Base-by-base conservation (phyloP, 2,797 vertebrate genomes). In the Lithobates pipiens region DNA sequence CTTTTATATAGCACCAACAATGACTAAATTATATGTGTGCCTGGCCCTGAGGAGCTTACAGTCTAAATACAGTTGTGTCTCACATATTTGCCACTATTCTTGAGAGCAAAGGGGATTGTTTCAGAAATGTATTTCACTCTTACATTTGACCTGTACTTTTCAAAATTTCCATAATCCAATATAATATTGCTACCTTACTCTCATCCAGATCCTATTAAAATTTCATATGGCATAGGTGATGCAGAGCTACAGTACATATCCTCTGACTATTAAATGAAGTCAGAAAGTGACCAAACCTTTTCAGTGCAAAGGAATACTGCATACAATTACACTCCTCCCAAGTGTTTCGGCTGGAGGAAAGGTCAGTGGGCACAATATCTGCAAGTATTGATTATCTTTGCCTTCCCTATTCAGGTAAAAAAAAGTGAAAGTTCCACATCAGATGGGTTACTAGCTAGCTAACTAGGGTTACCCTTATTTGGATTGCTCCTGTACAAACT, bases 131-230 rank as follows among this genome's bases (percentile, higher is more conserved):
- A 32, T 69, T 34, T 27, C 8, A 13, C 32, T 29, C 27, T 15
- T 69, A 69, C 32, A 69, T 61, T 61, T 61, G 54, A 61, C 54
- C 54, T 61, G 54, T n/a, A 61, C 54, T n/a, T 61, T 61, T 18
- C 54, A 61, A 61, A 5, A 61, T 23, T 61, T 61, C 54, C 54
- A 61, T 23, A 23, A 23, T 61, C 54, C 54, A 61, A 23, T 61
- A 61, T 61, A 61, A 23, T 61, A 61, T 61, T 61, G 54, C 54
- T 61, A 23, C 21, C 54, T 23, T 18, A n/a, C 21, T 23, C 23
- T 61, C 8, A 61, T 61, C 54, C 21, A 61, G 54, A 61, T 61
- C 18, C 21, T 61, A 23, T 61, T 23, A 23, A 61, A 61, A n/a
- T 61, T 6, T 61, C 18, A 16, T 54, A 54, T 54, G 50, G 50